phyloP scores from a whole-genome alignment of 1,140 invertebrate genomes.

The Trichogramma pretiosum region DNA sequence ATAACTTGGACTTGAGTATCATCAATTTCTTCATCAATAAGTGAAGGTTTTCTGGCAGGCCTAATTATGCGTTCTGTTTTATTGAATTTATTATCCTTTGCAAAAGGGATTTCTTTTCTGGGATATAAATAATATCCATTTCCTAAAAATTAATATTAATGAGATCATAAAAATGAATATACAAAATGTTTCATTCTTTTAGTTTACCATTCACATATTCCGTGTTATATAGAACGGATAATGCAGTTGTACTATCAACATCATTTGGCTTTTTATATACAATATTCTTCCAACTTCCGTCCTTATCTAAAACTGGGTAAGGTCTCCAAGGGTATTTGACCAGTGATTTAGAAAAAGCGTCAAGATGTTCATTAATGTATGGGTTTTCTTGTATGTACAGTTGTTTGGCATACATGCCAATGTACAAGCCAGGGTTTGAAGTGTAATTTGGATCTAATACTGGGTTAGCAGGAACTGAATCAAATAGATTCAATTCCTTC shows the following conservation, averaged over 20 bases:
- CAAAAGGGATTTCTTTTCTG: slow-evolving; percentile 33
- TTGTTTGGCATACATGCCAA: slow-evolving; percentile 80
- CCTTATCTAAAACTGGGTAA: slow-evolving; percentile 46
- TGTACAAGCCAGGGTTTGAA: slow-evolving; percentile 62
- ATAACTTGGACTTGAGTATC: slow-evolving; percentile 51
- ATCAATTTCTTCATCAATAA: slow-evolving; percentile 28
- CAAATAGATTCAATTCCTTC: slow-evolving; percentile 67
- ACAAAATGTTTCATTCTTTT: slow-evolving; percentile 6
- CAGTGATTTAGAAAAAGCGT: slow-evolving; percentile 30
- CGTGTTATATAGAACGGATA: slow-evolving; percentile 61
- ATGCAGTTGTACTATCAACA: slow-evolving; percentile 44
- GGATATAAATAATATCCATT: slow-evolving; percentile 61
- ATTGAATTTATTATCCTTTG: slow-evolving; percentile 31
- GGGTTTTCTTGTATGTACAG: slow-evolving; percentile 69
- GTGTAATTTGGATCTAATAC: slow-evolving; percentile 35
- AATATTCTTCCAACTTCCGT: background rate
- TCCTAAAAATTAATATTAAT: slow-evolving; percentile 32
- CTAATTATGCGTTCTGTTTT: slow-evolving; percentile 15
- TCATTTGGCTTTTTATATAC: no score
- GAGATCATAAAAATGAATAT: slow-evolving; percentile 1
- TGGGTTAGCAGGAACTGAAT: slow-evolving; percentile 44
- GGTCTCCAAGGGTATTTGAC: slow-evolving; percentile 63
- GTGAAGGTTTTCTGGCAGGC: background rate
- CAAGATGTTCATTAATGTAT: no score
- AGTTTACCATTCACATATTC: slow-evolving; percentile 58